A percentile compares a stretch with the other conserved stretches of the same genome.
Evolutionary conservation across 2,113 vertebrate species (phyloP).

Genomic region (Petrocephalus microphthalmus): DNA sequence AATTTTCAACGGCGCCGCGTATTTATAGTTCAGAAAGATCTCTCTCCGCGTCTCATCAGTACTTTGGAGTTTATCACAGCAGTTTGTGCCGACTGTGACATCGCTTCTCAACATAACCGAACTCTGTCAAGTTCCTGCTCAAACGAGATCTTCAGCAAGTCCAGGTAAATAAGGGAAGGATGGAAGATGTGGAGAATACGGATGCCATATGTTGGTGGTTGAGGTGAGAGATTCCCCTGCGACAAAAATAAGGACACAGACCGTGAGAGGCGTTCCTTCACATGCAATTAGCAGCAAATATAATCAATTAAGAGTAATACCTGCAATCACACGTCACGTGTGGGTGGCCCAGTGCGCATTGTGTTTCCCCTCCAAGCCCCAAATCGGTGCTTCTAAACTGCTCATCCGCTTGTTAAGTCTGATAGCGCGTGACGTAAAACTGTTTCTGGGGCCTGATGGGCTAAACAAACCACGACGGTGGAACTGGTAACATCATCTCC

Average conservation of each 20-base stretch:
- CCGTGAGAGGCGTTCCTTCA: neutral
- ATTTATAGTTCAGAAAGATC: constrained; percentile 1
- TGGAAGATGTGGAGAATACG: neutral
- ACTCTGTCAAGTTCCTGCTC: neutral
- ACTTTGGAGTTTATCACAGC: constrained; percentile 16
- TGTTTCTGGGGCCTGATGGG: neutral
- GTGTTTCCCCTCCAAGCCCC: neutral
- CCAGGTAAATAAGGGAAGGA: neutral
- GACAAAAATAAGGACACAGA: neutral
- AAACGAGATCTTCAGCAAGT: neutral
- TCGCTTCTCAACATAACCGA: neutral
- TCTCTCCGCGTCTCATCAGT: neutral
- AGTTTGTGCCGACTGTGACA: constrained; percentile 6
- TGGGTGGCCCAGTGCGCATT: neutral
- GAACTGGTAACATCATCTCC: neutral
- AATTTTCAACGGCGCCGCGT: neutral
- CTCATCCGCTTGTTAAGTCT: neutral
- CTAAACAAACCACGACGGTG: neutral
- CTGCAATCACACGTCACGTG: neutral
- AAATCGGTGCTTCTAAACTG: neutral
- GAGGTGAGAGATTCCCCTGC: neutral
- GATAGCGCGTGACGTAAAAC: neutral
- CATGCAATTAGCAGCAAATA: neutral
- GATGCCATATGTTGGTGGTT: neutral
- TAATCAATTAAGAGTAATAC: neutral